phyloP scores from a whole-genome alignment of 37 sponge, comb jelly and placozoan species.

The Hormiphora californensis region DNA sequence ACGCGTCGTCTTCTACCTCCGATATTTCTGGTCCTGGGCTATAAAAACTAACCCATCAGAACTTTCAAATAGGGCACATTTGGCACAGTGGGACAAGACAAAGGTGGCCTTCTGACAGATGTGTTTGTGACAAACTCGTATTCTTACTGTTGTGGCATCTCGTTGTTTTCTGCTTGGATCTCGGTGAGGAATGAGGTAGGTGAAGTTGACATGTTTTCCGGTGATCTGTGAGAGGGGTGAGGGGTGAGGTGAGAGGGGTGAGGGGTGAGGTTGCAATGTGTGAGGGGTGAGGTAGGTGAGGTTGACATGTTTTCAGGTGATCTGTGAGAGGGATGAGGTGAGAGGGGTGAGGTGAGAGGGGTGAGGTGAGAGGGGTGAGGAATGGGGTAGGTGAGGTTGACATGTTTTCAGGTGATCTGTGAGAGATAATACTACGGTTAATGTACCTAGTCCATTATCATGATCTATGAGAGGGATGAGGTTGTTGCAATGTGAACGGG shows the following conservation, averaged over 20 bases:
- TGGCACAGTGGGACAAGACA: not conserved
- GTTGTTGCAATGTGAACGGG: no score
- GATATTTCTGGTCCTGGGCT: conserved; percentile 45
- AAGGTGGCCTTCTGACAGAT: not conserved
- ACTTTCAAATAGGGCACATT: not conserved
- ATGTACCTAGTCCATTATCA: no score
- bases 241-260: not conserved
- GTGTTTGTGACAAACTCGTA: no score
- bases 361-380: no score
- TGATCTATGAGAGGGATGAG: not conserved
- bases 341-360: no score
- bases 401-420: not conserved
- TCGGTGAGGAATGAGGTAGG: not conserved
- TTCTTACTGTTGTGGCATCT: conserved; percentile 46
- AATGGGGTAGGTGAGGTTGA: conserved; percentile 27
- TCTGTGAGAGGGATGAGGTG: not conserved
- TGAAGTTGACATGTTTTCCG: conserved; percentile 10
- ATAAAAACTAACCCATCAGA: conserved; percentile 40
- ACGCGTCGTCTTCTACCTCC: conserved; percentile 29
- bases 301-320: not conserved
- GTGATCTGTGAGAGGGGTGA: not conserved
- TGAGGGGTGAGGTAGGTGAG: not conserved
- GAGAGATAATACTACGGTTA: no score
- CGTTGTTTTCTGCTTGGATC: not conserved
- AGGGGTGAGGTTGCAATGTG: not conserved